Evolutionary conservation across 2,888 invertebrate species (phyloP), one percentile per base, ranked within the genome.

Genomic region (Acleris cristana): DNA sequence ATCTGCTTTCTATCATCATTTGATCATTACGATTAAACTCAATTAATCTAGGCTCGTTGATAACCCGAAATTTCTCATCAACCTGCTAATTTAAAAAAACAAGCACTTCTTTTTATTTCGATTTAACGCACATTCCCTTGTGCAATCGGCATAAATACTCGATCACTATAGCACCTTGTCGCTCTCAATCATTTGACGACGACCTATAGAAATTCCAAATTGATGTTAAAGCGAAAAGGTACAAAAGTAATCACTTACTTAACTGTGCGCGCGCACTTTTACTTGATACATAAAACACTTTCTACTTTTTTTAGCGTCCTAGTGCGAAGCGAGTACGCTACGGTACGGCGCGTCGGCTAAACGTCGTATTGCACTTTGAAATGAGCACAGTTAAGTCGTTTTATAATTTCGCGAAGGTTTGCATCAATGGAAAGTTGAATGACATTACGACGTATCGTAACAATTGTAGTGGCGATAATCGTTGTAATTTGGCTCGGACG

Each of bases 221-320:
- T 14, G 40, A 14, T 14, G 14, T 40, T 40, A 40, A 40, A 40
- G 40, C 14, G 40, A 40, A 40, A 40, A 14, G 40, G 40, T 40
- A 40, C 14, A 14, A 14, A 14, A 40, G 40, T 40, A 14, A 40
- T 40, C 40, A 40, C 40, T 40, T 40, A 40, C 40, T 40, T 40
- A 14, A 40, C 3, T 7, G 5, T 14, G 14, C 21, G 19, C 8
- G 19, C 16, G 30, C 48, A 65, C 59, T 65, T 65, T 65, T 65
- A 65, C 65, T 65, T 65, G 65, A 49, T 65, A 59, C 40, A 54
- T 48, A 58, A 58, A 48, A 60, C 40, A 61, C 65, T 65, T 65
- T 65, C 65, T 65, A 59, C 54, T 65, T 53, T 64, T 58, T 64
- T 65, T 65, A 51, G 54, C 54, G 45, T 34, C 44, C 54, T 23